Evolutionary conservation across 2,797 vertebrate species (phyloP).

Genomic region (Rhynchonycteris naso): DNA sequence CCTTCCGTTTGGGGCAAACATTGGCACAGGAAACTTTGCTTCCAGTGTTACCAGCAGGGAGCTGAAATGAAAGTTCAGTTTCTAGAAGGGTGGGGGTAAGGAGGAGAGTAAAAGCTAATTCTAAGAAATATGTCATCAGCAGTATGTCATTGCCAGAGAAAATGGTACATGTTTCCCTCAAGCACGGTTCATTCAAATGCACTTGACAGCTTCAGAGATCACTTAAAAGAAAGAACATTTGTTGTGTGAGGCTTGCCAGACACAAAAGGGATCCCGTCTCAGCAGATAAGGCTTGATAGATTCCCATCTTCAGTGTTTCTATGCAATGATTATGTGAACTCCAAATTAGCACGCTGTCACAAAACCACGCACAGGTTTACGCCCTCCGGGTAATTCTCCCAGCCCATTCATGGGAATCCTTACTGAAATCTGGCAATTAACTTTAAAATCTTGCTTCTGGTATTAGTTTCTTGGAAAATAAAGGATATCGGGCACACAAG

Average conservation of each 20-base stretch:
- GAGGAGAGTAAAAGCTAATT: conserved; percentile 71
- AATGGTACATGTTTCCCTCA: conserved; percentile 74
- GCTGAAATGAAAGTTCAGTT: conserved; percentile 82
- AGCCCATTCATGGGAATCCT: conserved; percentile 74
- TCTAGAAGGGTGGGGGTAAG: conserved; percentile 66
- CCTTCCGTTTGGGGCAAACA: conserved; percentile 68
- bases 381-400: conserved; percentile 75
- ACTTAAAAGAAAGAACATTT: conserved; percentile 75
- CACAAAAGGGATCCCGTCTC: conserved; percentile 81
- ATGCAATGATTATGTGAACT: conserved; percentile 75
- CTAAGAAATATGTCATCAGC: conserved; percentile 80
- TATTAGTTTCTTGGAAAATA: conserved; percentile 74
- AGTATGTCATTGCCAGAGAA: conserved; percentile 72
- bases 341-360: conserved; percentile 76
- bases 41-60: conserved; percentile 56
- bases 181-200: conserved; percentile 64
- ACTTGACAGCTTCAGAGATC: conserved; percentile 79
- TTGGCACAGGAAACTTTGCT: conserved; percentile 71
- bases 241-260: conserved; percentile 81
- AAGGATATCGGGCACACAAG: conserved; percentile 50
- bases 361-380: conserved; percentile 65
- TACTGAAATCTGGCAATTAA: conserved; percentile 80
- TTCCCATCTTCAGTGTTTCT: conserved; percentile 80
- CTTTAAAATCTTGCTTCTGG: conserved; percentile 75
- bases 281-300: conserved; percentile 79